Evolutionary conservation across 2,888 invertebrate genomes (phyloP), one percentile per base, ranked within the genome.

Genomic region (Dermolepida albohirtum): DNA sequence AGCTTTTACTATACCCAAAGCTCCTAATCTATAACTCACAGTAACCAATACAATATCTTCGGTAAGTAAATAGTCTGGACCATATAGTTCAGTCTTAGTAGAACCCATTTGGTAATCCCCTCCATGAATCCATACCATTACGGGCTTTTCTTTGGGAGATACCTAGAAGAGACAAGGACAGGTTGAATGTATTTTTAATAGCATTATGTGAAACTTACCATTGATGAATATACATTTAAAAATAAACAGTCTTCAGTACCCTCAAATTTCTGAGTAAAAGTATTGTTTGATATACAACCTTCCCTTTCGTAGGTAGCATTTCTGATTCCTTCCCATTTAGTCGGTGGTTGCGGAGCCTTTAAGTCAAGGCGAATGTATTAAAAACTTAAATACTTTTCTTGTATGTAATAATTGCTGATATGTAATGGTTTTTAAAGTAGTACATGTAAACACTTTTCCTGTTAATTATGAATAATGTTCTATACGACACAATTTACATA

Each of bases 291-390:
- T 22, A 72, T 74, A 59, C 78, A 78, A 49, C 71, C 74, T 11
- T 69, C 72, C 12, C 74, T 74, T 68, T 78, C 76, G 68, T 74
- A 65, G 4, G 83, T 81, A 40, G 85, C 84, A 71, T 87, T 84
- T 67, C 81, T 72, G 0, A 85, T 74, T 0, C 77, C 80, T 0
- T 72, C 72, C 87, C 87, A 87, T 27, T 82, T 74, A 22, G 78
- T 76, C 0, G 78, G 78, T 1, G 84, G 80, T 50, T 78, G 76
- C 0, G 86, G 86, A 5, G 86, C 84, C 78, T 81, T 64, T 59
- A 67, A 50, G n/a, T 22, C 5, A 62, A 27, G n/a, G n/a, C n/a
- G n/a, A n/a, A n/a, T n/a, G n/a, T n/a, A n/a, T n/a, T n/a, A n/a
- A n/a, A n/a, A n/a, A n/a, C n/a, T n/a, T n/a, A n/a, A n/a, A n/a